These are phyloP conservation scores for Bembecia ichneumoniformis DNA, from an alignment of 2,888 invertebrate genomes.

Conservation along the genomic window DNA sequence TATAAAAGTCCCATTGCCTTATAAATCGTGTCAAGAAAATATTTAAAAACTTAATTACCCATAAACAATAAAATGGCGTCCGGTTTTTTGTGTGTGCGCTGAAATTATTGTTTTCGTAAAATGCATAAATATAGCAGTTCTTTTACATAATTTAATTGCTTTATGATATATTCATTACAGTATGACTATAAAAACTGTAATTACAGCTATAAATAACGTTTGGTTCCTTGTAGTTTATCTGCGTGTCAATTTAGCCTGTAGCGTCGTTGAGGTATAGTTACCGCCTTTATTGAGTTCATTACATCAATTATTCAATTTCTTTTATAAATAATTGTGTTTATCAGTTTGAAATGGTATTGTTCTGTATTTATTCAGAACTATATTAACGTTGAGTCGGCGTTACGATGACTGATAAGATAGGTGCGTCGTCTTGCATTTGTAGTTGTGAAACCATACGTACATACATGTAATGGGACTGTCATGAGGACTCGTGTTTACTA, in stretches of 20 bases:
- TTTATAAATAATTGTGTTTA: conserved; percentile 22
- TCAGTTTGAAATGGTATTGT: conserved; percentile 14
- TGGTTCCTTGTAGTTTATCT: conserved; percentile 34
- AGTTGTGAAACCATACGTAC: conserved; percentile 67
- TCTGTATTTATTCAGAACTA: conserved; percentile 25
- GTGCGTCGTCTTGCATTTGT: conserved; percentile 56
- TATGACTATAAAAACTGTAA: conserved; percentile 23
- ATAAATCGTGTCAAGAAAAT: background rate
- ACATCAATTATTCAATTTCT: conserved; percentile 36
- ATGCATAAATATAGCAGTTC: conserved; percentile 27
- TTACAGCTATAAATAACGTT: conserved; percentile 17
- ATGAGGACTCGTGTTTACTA: conserved; percentile 65
- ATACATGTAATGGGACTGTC: conserved; percentile 66
- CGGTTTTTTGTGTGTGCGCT: conserved; percentile 70
- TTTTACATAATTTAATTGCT: conserved; percentile 17
- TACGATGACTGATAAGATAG: conserved; percentile 58
- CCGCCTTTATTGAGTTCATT: conserved; percentile 57
- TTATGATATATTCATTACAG: conserved; percentile 17
- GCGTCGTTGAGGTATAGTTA: conserved; percentile 54
- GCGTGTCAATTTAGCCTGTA: conserved; percentile 53
- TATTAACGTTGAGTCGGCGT: conserved; percentile 22
- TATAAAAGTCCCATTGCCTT: no score
- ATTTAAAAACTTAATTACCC: conserved; percentile 23
- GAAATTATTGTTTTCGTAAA: conserved; percentile 61
- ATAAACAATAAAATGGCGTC: conserved; percentile 73